Percentiles rank a stretch among this genome's conserved stretches.
Evolutionary conservation across 2,888 invertebrate genomes (phyloP).

Genomic region (Drosophila limbata): DNA sequence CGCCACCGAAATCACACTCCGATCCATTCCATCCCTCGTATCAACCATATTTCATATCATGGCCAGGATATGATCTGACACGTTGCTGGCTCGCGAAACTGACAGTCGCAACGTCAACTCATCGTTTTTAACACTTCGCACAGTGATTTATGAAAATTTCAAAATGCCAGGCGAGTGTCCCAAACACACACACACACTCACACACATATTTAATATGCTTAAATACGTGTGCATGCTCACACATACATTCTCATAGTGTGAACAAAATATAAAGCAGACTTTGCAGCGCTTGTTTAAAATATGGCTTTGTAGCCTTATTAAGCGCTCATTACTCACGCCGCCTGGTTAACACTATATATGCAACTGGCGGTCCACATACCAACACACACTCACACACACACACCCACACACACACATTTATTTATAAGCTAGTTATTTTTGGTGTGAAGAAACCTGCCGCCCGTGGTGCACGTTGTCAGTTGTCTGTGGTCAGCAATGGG

Average conservation of each 20-base stretch:
- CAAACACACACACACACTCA: constrained; percentile 41
- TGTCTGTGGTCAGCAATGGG: constrained; percentile 51
- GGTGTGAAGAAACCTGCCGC: constrained; percentile 16
- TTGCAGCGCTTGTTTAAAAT: constrained; percentile 42
- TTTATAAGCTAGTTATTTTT: constrained; percentile 32
- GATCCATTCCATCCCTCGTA: neutral
- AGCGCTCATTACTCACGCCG: constrained; percentile 70
- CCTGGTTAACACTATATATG: constrained; percentile 33
- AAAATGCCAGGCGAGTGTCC: constrained; percentile 41
- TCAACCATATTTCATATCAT: constrained; percentile 36
- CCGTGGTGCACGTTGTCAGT: constrained; percentile 38
- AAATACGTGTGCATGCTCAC: neutral
- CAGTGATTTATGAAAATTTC: constrained; percentile 73
- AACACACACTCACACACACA: constrained; percentile 3
- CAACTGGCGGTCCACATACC: constrained; percentile 19
- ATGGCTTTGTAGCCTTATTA: constrained; percentile 61
- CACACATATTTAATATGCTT: constrained; percentile 16
- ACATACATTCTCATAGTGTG: constrained; percentile 47
- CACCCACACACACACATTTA: neutral
- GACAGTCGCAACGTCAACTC: constrained; percentile 50
- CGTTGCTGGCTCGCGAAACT: constrained; percentile 45
- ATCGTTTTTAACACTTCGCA: constrained; percentile 59
- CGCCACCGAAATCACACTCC: constrained; percentile 16
- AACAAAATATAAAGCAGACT: constrained; percentile 52
- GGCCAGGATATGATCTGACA: constrained; percentile 51